Percentiles rank a stretch among this genome's conserved stretches.
These are phyloP conservation scores for Scaptomyza cyrtandrae DNA, from an alignment of 2,888 invertebrate genomes.

Conservation along the genomic window DNA sequence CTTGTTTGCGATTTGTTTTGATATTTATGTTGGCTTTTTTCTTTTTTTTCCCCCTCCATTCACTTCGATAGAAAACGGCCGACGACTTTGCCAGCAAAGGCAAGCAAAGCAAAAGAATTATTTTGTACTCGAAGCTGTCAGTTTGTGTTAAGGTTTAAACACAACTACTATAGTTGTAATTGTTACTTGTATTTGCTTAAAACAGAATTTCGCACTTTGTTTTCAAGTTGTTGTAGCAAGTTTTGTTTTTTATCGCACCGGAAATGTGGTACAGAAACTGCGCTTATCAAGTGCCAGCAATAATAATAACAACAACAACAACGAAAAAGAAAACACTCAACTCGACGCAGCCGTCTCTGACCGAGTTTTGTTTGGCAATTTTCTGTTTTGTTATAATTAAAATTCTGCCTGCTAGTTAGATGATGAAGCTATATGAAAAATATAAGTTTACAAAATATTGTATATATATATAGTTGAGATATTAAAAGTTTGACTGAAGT, in stretches of 20 bases:
- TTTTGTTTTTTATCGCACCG: constrained; percentile 58
- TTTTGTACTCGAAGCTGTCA: neutral
- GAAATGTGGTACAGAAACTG: constrained; percentile 56
- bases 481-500: constrained; percentile 21
- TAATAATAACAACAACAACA: constrained; percentile 21
- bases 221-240: constrained; percentile 18
- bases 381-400: constrained; percentile 56
- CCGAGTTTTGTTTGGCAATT: constrained; percentile 38
- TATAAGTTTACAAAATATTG: neutral
- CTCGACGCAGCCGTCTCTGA: constrained; percentile 21
- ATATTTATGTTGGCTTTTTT: constrained; percentile 38
- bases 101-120: neutral
- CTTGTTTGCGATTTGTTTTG: constrained; percentile 18
- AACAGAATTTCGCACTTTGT: constrained; percentile 6
- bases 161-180: neutral
- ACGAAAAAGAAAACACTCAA: neutral
- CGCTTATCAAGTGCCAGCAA: constrained; percentile 49
- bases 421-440: constrained; percentile 11
- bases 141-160: constrained; percentile 14
- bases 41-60: constrained; percentile 10
- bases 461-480: neutral
- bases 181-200: constrained; percentile 1
- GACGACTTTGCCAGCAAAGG: constrained; percentile 51
- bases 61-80: constrained; percentile 56
- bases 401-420: constrained; percentile 10